A percentile compares a stretch with the other conserved stretches of the same genome.
These are phyloP conservation scores for Sardinella longiceps DNA, from an alignment of 2,797 vertebrate genomes.

Conservation along the genomic window DNA sequence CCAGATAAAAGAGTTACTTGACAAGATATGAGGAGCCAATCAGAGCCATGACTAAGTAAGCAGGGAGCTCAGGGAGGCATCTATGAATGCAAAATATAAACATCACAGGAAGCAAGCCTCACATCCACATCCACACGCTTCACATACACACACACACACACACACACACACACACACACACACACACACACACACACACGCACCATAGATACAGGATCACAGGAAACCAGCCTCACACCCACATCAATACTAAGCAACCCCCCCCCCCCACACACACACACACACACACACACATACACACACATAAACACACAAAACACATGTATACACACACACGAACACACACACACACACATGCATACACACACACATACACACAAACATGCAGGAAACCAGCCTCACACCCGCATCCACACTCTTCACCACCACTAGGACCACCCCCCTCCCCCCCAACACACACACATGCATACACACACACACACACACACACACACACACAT, in stretches of 20 bases:
- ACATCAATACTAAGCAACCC: too few species aligned
- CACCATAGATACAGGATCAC: too few species aligned
- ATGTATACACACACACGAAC: background rate
- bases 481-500: background rate
- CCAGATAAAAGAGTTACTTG: background rate
- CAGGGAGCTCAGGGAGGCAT: background rate
- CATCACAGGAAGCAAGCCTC: background rate
- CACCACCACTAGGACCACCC: too few species aligned
- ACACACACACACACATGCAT: background rate
- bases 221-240: background rate
- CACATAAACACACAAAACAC: constrained; percentile 6
- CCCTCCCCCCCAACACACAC: too few species aligned
- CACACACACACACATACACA: background rate
- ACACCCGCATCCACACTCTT: too few species aligned
- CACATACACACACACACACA: background rate
- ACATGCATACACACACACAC: background rate
- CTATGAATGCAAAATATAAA: background rate
- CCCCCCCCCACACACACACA: too few species aligned
- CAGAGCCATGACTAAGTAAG: background rate
- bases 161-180: background rate
- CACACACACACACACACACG: background rate
- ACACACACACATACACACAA: background rate
- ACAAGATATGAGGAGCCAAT: background rate
- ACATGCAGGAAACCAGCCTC: background rate
- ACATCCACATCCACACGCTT: background rate